Evolutionary conservation across 1,140 invertebrate genomes (phyloP).

Genomic region (Heliconius himera): DNA sequence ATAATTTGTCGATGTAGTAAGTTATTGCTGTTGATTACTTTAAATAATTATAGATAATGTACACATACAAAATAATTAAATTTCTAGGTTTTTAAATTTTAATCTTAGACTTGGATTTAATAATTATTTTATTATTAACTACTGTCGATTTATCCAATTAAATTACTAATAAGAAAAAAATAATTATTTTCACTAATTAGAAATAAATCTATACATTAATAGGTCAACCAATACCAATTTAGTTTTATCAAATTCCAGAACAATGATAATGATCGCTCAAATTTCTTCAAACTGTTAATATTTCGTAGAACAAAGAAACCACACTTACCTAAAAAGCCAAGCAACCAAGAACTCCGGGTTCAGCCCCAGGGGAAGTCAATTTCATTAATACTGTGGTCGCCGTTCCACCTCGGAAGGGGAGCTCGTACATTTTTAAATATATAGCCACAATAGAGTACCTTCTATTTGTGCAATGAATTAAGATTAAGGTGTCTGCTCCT

Average conservation of each 20-base stretch:
- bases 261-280: conserved; percentile 26
- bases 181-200: too few species aligned
- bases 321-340: conserved; percentile 35
- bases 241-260: not conserved
- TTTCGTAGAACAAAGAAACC: conserved; percentile 39
- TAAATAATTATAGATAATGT: too few species aligned
- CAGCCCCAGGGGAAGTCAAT: conserved; percentile 68
- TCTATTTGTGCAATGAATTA: conserved; percentile 65
- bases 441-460: conserved; percentile 70
- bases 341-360: conserved; percentile 45
- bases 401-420: conserved; percentile 48
- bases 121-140: too few species aligned
- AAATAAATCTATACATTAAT: too few species aligned
- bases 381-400: conserved; percentile 75
- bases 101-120: too few species aligned
- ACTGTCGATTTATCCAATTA: too few species aligned
- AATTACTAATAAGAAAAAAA: too few species aligned
- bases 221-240: not conserved
- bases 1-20: not conserved
- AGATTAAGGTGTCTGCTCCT: conserved; percentile 57
- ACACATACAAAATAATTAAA: too few species aligned
- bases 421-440: conserved; percentile 69
- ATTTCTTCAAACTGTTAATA: conserved; percentile 36
- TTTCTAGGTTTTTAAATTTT: too few species aligned
- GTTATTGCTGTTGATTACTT: too few species aligned